Base-by-base conservation (phyloP, 2,888 invertebrate species). In the Macrosoma leucophasiata region DNA sequence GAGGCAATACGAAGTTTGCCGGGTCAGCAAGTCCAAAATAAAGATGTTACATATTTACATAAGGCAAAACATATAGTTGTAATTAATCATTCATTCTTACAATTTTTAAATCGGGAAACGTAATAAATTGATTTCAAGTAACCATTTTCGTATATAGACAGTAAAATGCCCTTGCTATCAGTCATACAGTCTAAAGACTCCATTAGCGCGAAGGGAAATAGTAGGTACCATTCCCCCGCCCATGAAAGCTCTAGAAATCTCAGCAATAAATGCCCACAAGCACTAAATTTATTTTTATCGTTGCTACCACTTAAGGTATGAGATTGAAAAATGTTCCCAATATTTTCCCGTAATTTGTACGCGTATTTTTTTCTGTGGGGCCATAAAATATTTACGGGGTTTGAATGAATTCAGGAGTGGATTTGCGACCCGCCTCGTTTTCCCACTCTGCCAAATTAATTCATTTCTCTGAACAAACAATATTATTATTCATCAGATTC, bases 241-340 rank as follows among this genome's bases (percentile, higher is more conserved):
- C 30, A 30, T 36, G 30, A 65, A 59, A 68, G 64, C 71, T 67
- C 65, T 68, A 73, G 69, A 75, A 79, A 78, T 82, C 81, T 78
- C 73, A 62, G 77, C 67, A 64, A 77, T 81, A 82, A 79, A 78
- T 75, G 65, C 71, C 70, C 78, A 65, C 72, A 75, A 75, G 68
- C 61, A 71, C 71, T 68, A 68, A 77, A 79, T 81, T 77, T 76
- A 76, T 72, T 76, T 79, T 82, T 81, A 84, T 84, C 66, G 79
- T 72, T 70, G 66, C 66, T 69, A 71, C 73, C 79, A 84, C 82
- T 82, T 78, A 81, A 78, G 75, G 67, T 75, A 79, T 77, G 72
- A 72, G 78, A 81, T 77, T 81, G 79, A 75, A 78, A 79, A 79
- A 70, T 71, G 66, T 63, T 70, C 67, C 65, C 67, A 65, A 78